A percentile compares a stretch with the other conserved stretches of the same genome.
Evolutionary conservation across 2,888 invertebrate genomes (phyloP).

Genomic region (Nomada ruficornis): DNA sequence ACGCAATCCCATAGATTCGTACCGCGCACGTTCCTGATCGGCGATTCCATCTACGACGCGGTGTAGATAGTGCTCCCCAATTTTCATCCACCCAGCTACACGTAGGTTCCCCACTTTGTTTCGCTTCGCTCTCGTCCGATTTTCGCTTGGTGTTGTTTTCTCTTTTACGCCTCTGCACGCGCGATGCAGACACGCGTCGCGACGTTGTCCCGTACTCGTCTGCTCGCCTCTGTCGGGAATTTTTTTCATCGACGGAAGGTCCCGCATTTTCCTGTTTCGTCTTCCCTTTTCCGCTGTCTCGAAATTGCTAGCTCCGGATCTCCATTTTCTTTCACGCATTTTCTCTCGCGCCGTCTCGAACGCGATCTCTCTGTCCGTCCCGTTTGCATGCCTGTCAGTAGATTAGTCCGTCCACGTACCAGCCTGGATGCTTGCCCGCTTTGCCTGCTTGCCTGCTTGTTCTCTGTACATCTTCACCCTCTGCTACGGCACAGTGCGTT

Average conservation of each 20-base stretch:
- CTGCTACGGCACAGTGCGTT: background rate
- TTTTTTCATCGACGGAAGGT: background rate
- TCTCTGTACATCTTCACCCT: background rate
- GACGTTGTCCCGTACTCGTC: background rate
- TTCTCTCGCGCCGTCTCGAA: background rate
- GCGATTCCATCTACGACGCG: no score
- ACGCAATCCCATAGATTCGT: no score
- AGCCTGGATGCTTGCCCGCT: background rate
- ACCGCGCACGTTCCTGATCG: background rate
- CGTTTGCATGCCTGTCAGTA: background rate
- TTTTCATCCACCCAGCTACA: no score
- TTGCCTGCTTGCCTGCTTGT: constrained; percentile 5
- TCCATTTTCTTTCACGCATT: background rate
- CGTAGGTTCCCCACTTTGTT: background rate
- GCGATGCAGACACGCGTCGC: background rate
- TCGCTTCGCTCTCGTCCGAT: constrained; percentile 24
- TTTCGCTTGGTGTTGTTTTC: background rate
- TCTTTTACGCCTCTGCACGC: background rate
- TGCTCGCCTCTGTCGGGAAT: constrained; percentile 11
- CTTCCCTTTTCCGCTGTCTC: background rate
- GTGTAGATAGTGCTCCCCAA: no score
- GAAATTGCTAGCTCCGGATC: no score
- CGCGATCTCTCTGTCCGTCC: background rate
- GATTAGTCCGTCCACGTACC: no score
- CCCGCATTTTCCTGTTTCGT: background rate